Evolutionary conservation across 2,113 vertebrate genomes (phyloP).

Genomic region (Coryphaenoides rupestris): DNA sequence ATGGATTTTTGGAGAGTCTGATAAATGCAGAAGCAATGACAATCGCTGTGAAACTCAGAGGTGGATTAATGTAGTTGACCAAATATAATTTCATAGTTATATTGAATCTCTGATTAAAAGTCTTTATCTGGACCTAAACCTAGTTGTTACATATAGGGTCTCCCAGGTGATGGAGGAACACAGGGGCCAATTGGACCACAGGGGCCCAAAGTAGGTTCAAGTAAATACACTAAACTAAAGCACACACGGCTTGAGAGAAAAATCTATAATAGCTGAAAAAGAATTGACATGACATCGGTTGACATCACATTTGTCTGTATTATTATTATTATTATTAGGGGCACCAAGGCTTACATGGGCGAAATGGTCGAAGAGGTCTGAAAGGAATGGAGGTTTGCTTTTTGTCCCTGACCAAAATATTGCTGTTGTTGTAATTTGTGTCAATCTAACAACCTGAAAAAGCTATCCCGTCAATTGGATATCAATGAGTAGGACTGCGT

Average conservation of each 20-base stretch:
- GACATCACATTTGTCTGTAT: not conserved
- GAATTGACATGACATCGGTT: not conserved
- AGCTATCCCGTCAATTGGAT: too few relatives aligned
- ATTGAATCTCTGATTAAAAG: too few relatives aligned
- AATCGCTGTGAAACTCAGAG: not conserved
- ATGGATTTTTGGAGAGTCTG: too few relatives aligned
- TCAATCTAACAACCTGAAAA: too few relatives aligned
- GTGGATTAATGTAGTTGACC: not conserved
- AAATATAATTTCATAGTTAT: not conserved
- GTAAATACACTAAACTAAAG: not conserved
- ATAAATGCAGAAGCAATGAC: too few relatives aligned
- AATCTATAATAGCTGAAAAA: not conserved
- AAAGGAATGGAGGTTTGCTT: slow-evolving; percentile 61
- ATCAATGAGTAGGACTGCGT: not conserved
- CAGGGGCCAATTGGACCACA: slow-evolving; percentile 53
- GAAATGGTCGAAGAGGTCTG: slow-evolving; percentile 52
- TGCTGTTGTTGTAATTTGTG: not conserved
- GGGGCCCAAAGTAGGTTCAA: slow-evolving; percentile 62
- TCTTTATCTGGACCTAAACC: not conserved
- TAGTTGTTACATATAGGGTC: slow-evolving; percentile 49
- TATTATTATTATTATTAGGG: slow-evolving; percentile 46
- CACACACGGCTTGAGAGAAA: not conserved
- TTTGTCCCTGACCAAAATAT: not conserved
- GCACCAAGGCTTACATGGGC: slow-evolving; percentile 53
- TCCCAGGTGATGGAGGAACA: slow-evolving; percentile 52